These are phyloP conservation scores for Oreonectes daqikongensis DNA, from an alignment of 2,797 vertebrate species.

Conservation along the genomic window DNA sequence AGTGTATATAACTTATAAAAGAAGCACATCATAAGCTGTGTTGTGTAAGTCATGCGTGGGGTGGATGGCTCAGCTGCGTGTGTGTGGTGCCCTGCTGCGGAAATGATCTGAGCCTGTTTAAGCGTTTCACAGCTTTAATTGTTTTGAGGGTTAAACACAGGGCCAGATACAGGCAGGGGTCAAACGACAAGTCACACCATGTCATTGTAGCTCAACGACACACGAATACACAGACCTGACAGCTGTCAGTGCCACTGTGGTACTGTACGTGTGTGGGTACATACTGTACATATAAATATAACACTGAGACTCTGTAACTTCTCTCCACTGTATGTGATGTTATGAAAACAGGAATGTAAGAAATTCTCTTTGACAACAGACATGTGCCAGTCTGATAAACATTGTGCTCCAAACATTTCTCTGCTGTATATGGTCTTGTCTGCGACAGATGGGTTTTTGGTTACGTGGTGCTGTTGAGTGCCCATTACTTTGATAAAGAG, in stretches of 20 bases:
- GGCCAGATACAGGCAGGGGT: constrained; percentile 28
- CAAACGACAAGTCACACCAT: constrained; percentile 42
- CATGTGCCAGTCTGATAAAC: constrained; percentile 18
- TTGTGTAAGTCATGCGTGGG: background rate
- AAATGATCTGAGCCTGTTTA: constrained; percentile 54
- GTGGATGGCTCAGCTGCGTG: constrained; percentile 49
- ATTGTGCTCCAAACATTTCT: constrained; percentile 17
- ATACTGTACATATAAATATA: background rate
- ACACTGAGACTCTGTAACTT: background rate
- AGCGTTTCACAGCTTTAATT: constrained; percentile 75
- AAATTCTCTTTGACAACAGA: background rate
- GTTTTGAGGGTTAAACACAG: constrained; percentile 52
- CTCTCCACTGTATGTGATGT: background rate
- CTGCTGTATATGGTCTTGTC: background rate
- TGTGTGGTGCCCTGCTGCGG: constrained; percentile 30
- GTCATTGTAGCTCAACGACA: constrained; percentile 65
- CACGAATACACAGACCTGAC: constrained; percentile 51
- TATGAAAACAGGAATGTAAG: constrained; percentile 1
- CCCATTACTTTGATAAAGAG: constrained; percentile 83
- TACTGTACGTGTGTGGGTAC: background rate
- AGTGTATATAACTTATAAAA: background rate
- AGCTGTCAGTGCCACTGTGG: constrained; percentile 65
- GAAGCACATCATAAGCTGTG: background rate
- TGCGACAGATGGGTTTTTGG: constrained; percentile 66
- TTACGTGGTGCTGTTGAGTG: constrained; percentile 68